Evolutionary conservation across 2,888 invertebrate species (phyloP).

Genomic region (Agriopis aurantiaria): DNA sequence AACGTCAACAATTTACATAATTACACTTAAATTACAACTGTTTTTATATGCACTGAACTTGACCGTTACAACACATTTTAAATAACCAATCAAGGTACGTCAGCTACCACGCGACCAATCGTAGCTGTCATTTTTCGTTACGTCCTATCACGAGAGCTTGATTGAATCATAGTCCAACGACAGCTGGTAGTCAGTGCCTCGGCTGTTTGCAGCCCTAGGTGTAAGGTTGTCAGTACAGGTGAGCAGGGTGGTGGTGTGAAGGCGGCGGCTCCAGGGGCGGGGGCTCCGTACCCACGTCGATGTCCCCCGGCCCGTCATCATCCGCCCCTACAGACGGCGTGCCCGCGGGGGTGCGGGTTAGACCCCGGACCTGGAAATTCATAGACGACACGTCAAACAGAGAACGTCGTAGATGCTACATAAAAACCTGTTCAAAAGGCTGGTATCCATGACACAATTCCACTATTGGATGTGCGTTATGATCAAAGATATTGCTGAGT

Average conservation of each 20-base stretch:
- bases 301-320: slow-evolving; percentile 79
- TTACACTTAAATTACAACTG: slow-evolving; percentile 68
- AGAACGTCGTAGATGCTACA: not conserved
- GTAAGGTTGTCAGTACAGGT: slow-evolving; percentile 47
- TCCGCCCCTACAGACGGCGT: slow-evolving; percentile 52
- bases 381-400: not conserved
- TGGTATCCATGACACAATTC: too few relatives aligned
- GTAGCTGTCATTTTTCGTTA: not conserved
- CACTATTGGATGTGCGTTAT: too few relatives aligned
- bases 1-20: slow-evolving; percentile 79
- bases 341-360: slow-evolving; percentile 55
- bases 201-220: not conserved
- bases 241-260: slow-evolving; percentile 49
- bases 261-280: slow-evolving; percentile 66
- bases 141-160: slow-evolving; percentile 8
- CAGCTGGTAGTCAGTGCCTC: not conserved
- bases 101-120: slow-evolving; percentile 14
- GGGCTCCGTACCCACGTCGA: slow-evolving; percentile 82
- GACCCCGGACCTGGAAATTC: slow-evolving; percentile 71
- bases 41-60: slow-evolving; percentile 32
- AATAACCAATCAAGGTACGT: slow-evolving; percentile 27
- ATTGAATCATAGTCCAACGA: slow-evolving; percentile 5
- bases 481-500: too few relatives aligned
- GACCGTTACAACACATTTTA: slow-evolving; percentile 24
- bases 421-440: not conserved